Percentiles rank a stretch among this genome's conserved stretches.
These are phyloP conservation scores for Halyomorpha halys DNA, from an alignment of 1,140 invertebrate genomes.

Conservation along the genomic window DNA sequence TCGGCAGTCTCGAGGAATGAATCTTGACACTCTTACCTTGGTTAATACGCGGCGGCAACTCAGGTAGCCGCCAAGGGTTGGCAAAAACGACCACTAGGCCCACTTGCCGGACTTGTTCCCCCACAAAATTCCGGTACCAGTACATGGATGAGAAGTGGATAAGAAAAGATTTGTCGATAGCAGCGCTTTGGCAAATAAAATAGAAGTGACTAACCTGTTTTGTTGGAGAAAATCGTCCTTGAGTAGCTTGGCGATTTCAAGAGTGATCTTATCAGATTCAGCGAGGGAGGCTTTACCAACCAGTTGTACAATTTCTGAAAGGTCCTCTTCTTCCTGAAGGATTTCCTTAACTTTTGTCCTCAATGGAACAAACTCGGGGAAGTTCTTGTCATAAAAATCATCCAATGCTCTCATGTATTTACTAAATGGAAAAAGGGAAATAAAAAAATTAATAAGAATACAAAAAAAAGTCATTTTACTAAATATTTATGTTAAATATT, in stretches of 20 bases:
- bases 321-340: conserved; percentile 97
- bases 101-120: no score
- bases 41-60: no score
- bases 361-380: conserved; percentile 93
- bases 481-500: no score
- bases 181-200: no score
- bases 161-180: no score
- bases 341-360: conserved; percentile 93
- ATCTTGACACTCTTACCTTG: no score
- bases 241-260: conserved; percentile 95
- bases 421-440: conserved; percentile 42
- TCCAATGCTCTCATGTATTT: conserved; percentile 98
- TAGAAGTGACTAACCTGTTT: conserved; percentile 54
- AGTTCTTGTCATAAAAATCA: conserved; percentile 99
- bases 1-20: no score
- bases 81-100: no score
- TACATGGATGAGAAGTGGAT: no score
- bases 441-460: conserved; percentile 10
- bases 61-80: no score
- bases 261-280: conserved; percentile 97
- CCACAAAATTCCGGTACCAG: no score
- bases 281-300: conserved; percentile 98
- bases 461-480: conserved; percentile 8
- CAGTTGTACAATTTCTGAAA: conserved; percentile 98
- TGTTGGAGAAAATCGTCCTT: conserved; percentile 99